Conservation (phyloP, 1,140 invertebrate genomes). For the Drosophila cardini region DNA sequence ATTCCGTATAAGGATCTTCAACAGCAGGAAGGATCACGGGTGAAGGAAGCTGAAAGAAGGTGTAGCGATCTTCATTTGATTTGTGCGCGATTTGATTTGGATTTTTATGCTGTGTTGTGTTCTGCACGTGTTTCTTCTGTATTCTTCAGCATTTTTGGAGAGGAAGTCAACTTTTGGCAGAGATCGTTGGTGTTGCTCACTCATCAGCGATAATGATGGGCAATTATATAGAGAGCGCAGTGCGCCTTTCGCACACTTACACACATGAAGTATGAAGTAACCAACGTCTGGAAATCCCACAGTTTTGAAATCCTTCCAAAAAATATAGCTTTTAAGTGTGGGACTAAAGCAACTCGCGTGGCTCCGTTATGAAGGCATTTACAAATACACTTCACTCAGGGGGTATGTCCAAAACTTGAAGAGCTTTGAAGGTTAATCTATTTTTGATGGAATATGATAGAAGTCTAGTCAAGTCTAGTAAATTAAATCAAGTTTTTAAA, state of each 20-base stretch:
- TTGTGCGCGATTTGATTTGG: conserved; percentile 72
- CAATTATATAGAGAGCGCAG: conserved; percentile 61
- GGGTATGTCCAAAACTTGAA: not conserved
- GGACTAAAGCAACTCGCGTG: conserved; percentile 43
- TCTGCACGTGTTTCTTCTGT: conserved; percentile 52
- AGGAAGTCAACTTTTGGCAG: conserved; percentile 49
- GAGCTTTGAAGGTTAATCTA: not conserved
- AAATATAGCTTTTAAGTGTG: not conserved
- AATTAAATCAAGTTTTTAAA: too few species aligned
- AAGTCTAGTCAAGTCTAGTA: too few species aligned
- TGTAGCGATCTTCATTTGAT: conserved; percentile 62
- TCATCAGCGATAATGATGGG: conserved; percentile 81
- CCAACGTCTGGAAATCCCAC: conserved; percentile 9
- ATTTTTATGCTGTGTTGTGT: conserved; percentile 30
- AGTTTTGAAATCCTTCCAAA: not conserved
- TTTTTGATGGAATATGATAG: too few species aligned
- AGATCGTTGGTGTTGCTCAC: conserved; percentile 63
- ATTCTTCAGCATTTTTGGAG: conserved; percentile 4
- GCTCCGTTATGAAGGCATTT: conserved; percentile 19
- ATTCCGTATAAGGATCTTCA: conserved; percentile 4
- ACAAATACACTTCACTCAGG: not conserved
- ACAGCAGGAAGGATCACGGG: not conserved
- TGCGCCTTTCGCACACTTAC: conserved; percentile 31
- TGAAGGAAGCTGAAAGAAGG: conserved; percentile 1
- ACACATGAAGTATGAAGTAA: not conserved